Evolutionary conservation across 2,113 vertebrate genomes (phyloP).

Genomic region (Centropus bengalensis): DNA sequence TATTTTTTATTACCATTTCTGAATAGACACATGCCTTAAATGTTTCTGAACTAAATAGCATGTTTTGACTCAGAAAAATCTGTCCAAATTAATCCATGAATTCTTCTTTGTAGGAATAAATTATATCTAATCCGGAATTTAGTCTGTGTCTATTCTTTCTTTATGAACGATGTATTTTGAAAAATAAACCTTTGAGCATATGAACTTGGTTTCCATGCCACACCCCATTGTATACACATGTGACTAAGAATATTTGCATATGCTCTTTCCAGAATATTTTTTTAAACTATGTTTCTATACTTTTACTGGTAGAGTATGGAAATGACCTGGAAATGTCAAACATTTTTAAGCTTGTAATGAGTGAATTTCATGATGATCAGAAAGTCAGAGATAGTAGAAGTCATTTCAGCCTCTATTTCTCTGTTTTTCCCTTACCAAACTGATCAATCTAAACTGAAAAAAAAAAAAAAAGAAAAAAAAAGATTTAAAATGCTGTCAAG

Average conservation of each 20-base stretch:
- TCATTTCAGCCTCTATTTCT: neutral
- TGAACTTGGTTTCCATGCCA: neutral
- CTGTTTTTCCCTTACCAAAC: neutral
- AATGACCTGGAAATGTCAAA: conserved; percentile 27
- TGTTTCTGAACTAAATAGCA: neutral
- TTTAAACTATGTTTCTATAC: neutral
- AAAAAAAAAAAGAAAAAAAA: too few species aligned
- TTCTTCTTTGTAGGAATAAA: neutral
- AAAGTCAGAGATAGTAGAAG: neutral
- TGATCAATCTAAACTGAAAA: too few species aligned
- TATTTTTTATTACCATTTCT: neutral
- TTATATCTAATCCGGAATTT: neutral
- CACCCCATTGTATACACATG: neutral
- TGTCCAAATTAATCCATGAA: neutral
- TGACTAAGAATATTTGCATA: neutral
- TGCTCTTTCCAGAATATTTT: neutral
- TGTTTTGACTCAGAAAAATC: neutral
- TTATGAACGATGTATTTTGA: neutral
- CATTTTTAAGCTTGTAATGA: neutral
- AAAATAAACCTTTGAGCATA: neutral
- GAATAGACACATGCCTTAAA: neutral
- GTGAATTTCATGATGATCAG: neutral
- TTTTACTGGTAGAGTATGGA: neutral
- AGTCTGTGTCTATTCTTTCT: neutral
- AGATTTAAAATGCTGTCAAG: neutral